Evolutionary conservation across 2,888 invertebrate genomes (phyloP).

Genomic region (Tortrix viridana): DNA sequence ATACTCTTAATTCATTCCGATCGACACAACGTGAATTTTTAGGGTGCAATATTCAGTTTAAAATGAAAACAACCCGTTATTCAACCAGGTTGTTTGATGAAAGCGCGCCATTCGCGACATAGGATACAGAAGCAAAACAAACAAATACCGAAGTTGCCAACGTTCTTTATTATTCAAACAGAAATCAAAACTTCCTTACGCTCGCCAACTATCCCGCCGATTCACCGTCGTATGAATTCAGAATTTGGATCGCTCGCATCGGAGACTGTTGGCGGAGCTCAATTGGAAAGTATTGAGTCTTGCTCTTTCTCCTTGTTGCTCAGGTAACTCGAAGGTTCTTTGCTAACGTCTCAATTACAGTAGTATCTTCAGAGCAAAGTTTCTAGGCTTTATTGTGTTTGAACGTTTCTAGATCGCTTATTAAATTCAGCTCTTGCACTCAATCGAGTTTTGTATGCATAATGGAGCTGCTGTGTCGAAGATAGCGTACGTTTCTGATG

Average conservation of each 20-base stretch:
- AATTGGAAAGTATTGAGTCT: slow-evolving; percentile 25
- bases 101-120: slow-evolving; percentile 39
- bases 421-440: slow-evolving; percentile 27
- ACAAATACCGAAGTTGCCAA: slow-evolving; percentile 51
- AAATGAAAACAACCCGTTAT: neutral
- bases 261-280: slow-evolving; percentile 42
- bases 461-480: slow-evolving; percentile 30
- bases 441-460: slow-evolving; percentile 28
- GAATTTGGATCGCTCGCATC: slow-evolving; percentile 56
- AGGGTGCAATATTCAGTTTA: neutral
- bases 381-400: slow-evolving; percentile 18
- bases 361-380: slow-evolving; percentile 6
- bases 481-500: neutral
- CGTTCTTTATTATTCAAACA: slow-evolving; percentile 63
- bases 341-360: slow-evolving; percentile 27
- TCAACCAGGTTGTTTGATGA: slow-evolving; percentile 5
- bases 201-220: slow-evolving; percentile 50
- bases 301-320: slow-evolving; percentile 22
- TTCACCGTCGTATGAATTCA: slow-evolving; percentile 59
- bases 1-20: no score
- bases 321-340: slow-evolving; percentile 34
- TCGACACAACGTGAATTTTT: no score
- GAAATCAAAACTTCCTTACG: slow-evolving; percentile 71
- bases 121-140: slow-evolving; percentile 40
- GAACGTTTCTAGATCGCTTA: slow-evolving; percentile 8